phyloP scores from a whole-genome alignment of 2,113 vertebrate species.

The Catharus minimus region DNA sequence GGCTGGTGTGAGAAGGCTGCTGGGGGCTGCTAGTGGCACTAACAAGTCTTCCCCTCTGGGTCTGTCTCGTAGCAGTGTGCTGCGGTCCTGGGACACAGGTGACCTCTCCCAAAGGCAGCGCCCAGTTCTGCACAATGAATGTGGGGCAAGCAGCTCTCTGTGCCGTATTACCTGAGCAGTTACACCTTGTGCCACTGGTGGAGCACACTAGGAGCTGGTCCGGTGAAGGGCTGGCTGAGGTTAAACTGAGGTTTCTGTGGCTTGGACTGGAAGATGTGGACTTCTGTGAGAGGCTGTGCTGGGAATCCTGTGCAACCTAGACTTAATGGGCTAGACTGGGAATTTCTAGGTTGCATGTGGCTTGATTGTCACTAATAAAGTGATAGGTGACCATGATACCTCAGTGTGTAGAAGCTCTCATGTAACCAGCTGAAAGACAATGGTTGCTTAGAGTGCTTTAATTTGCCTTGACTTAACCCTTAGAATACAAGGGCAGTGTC shows the following conservation, averaged over 20 bases:
- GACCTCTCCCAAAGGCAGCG: neutral
- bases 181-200: fast-evolving
- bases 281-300: neutral
- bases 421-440: neutral
- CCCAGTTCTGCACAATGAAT: neutral
- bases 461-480: neutral
- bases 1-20: neutral
- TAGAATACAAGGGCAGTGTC: neutral
- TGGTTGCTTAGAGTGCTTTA: neutral
- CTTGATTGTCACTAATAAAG: neutral
- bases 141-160: neutral
- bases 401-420: neutral
- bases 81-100: neutral
- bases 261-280: fast-evolving
- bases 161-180: neutral
- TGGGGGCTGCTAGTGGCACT: neutral
- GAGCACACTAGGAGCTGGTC: neutral
- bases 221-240: neutral
- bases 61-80: neutral
- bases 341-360: fast-evolving
- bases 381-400: neutral
- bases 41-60: neutral
- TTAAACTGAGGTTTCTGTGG: neutral
- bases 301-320: fast-evolving
- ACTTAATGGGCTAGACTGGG: neutral